Base-by-base conservation (phyloP, 2,888 invertebrate species). In the Perithous albicinctus region DNA sequence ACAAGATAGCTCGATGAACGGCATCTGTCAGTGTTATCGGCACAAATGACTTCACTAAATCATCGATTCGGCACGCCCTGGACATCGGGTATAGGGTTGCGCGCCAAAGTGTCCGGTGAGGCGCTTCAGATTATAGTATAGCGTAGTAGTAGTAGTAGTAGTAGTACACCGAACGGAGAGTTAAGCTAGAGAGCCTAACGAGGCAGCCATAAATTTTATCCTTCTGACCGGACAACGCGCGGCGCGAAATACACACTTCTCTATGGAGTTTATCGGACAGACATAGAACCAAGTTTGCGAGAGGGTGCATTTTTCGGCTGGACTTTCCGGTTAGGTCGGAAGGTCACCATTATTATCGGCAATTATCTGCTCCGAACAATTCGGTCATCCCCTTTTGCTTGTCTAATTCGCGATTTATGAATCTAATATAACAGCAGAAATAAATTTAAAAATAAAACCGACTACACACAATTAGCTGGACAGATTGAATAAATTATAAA, bases 61-160 rank as follows among this genome's bases (percentile, higher is more conserved):
- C 91, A 91, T 87, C 85, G 87, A 91, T 91, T 87, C 86, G 89
- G 90, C 91, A 92, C 92, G 92, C 92, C 92, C 90, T 91, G 91
- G 91, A 89, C 92, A 89, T 83, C 83, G 86, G 69, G 88, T 89
- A 91, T 92, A 90, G 90, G 89, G 91, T 92, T 91, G 88, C 91
- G 88, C 91, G 87, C 90, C 87, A 78, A 72, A 88, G 90, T 90
- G 89, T 91, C 90, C 90, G 89, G n/a, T n/a, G n/a, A n/a, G n/a
- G n/a, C n/a, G n/a, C n/a, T n/a, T n/a, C n/a, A n/a, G n/a, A n/a
- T n/a, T n/a, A n/a, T n/a, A n/a, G n/a, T 87, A 88, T 74, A 12
- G 35, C 32, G 29, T 4, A 48, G 32, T 48, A 26, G n/a, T n/a
- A n/a, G n/a, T n/a, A n/a, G n/a, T 41, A n/a, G 29, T 43, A 67